Base-by-base conservation (phyloP, 2,888 invertebrate genomes). In the Stenotaenia linearis region DNA sequence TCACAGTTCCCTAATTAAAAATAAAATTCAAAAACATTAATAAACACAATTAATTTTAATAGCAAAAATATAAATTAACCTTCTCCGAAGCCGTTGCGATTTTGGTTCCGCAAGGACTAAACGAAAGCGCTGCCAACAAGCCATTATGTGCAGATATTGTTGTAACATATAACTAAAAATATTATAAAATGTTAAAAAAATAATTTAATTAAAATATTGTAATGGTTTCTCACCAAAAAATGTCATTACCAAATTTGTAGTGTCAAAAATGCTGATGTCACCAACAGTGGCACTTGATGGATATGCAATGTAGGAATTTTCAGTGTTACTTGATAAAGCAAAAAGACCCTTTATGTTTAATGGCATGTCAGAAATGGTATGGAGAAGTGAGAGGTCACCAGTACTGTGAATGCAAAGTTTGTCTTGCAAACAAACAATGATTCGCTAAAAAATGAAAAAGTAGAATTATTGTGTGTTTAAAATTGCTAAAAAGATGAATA, bases 321-420 rank as follows among this genome's bases (percentile, higher is more conserved):
- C 97, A 83, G 92, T 93, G 87, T 92, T 92, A 78, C 92, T 91
- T 81, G 96, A 95, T 78, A 98, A 90, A 80, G 96, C 95, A 88
- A 96, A 96, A 82, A 98, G 89, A 23, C 99, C 99, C 84, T 90
- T 90, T 80, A 94, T 92, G 89, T 99, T 99, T 81, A 95, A 93
- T 82, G 99, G 98, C 81, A 98, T 98, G 87, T 99, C 98, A 84
- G 97, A 91, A 86, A 99, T 98, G 81, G 97, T 97, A 88, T 99
- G 98, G 85, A 98, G 90, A 82, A 98, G 94, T 89, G 96, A 96
- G 97, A 98, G 97, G 87, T 98, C 97, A 84, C 94, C 92, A 85
- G 99, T 97, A 88, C 97, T 98, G 90, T 99, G 98, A 86, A 99
- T 97, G 88, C 97, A 97, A 83, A 99, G 90, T 84, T 95, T 95